phyloP scores from a whole-genome alignment of 2,113 vertebrate genomes.

The Calonectris borealis region DNA sequence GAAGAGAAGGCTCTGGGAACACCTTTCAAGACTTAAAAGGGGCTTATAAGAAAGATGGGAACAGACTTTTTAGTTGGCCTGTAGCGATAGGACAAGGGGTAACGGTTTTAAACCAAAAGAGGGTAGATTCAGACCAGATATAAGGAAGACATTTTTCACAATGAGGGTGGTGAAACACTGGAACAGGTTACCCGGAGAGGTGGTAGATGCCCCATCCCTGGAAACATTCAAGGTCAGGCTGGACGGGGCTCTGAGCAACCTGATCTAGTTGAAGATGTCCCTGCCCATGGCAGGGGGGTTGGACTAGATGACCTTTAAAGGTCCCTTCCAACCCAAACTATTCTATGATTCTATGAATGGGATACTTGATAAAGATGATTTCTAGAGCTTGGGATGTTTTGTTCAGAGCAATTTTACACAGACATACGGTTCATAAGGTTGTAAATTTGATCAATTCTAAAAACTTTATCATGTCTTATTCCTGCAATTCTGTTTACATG shows the following conservation, averaged over 20 bases:
- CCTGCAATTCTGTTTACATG: background rate
- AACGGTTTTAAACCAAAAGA: background rate
- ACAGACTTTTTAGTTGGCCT: background rate
- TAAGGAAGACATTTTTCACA: background rate
- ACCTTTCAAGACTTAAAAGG: background rate
- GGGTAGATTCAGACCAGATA: background rate
- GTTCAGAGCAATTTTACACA: background rate
- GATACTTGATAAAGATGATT: background rate
- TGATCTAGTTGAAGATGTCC: background rate
- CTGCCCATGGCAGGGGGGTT: background rate
- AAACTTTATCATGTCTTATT: background rate
- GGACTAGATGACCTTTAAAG: background rate
- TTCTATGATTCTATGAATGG: background rate
- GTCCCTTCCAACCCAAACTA: background rate
- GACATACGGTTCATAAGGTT: background rate
- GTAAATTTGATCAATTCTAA: background rate
- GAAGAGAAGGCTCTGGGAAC: background rate
- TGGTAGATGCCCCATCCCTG: background rate
- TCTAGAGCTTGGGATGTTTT: background rate
- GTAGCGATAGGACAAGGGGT: background rate
- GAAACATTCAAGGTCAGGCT: background rate
- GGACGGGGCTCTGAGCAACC: background rate
- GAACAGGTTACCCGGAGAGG: background rate
- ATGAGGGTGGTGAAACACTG: background rate
- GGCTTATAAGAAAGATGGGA: background rate